Evolutionary conservation across 2,113 vertebrate genomes (phyloP).

Genomic region (Pollimyrus isidori): DNA sequence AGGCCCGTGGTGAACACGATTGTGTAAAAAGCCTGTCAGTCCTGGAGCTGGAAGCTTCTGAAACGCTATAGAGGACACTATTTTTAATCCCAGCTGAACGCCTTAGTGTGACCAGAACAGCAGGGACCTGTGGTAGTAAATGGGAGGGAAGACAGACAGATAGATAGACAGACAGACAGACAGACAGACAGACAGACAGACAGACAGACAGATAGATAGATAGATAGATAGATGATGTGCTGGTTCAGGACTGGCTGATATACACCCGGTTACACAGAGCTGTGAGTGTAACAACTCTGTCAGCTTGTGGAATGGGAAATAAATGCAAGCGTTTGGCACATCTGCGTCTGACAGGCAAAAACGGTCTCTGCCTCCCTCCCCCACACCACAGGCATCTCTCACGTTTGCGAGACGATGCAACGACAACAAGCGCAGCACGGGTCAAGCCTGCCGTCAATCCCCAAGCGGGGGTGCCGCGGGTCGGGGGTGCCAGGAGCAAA

Average conservation of each 20-base stretch:
- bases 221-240: background rate
- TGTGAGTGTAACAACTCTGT: background rate
- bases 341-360: background rate
- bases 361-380: background rate
- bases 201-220: background rate
- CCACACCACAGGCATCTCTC: background rate
- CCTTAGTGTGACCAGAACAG: background rate
- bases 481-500: background rate
- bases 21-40: background rate
- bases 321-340: background rate
- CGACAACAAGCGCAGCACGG: background rate
- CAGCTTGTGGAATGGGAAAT: background rate
- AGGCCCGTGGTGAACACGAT: background rate
- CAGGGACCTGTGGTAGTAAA: background rate
- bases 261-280: background rate
- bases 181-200: background rate
- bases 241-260: background rate
- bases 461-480: background rate
- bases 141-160: background rate
- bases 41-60: background rate
- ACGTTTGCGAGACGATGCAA: background rate
- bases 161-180: background rate
- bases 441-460: constrained; percentile 20
- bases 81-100: background rate
- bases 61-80: background rate